Conservation (phyloP, 2,888 invertebrate genomes). For the Cheilosia scutellata region DNA sequence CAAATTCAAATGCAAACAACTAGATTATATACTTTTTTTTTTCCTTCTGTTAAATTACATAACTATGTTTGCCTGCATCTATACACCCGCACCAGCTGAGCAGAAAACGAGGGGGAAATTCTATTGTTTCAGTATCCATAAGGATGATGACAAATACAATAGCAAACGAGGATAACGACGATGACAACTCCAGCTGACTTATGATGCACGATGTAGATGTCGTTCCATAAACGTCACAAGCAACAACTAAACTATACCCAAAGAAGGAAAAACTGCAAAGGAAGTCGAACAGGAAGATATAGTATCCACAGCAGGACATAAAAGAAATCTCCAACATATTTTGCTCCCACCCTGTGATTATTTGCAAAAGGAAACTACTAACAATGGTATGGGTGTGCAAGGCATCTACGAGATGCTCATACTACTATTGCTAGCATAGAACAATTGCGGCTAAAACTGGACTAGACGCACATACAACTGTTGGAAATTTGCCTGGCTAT, state of each 20-base stretch:
- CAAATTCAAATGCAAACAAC: slow-evolving; percentile 55
- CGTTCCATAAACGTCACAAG: slow-evolving; percentile 62
- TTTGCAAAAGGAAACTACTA: slow-evolving; percentile 35
- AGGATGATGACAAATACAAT: slow-evolving; percentile 47
- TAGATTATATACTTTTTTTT: slow-evolving; percentile 6
- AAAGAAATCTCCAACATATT: slow-evolving; percentile 37
- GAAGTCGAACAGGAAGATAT: slow-evolving; percentile 57
- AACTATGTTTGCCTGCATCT: slow-evolving; percentile 50
- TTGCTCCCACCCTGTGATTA: slow-evolving; percentile 10
- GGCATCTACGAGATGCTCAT: slow-evolving; percentile 14
- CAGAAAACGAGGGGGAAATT: slow-evolving; percentile 73
- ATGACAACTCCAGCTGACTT: slow-evolving; percentile 63
- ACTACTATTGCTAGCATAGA: slow-evolving; percentile 16
- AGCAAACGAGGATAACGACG: slow-evolving; percentile 20
- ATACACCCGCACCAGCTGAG: slow-evolving; percentile 58
- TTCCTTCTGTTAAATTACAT: slow-evolving; percentile 53
- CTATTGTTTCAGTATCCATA: slow-evolving; percentile 65
- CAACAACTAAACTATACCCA: slow-evolving; percentile 26
- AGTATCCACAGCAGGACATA: slow-evolving; percentile 48
- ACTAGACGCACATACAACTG: slow-evolving; percentile 31
- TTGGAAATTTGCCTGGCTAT: slow-evolving; percentile 54
- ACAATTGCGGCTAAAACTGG: slow-evolving; percentile 27
- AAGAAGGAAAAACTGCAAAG: slow-evolving; percentile 22
- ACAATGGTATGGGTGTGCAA: slow-evolving; percentile 14
- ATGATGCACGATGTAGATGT: slow-evolving; percentile 59